These are phyloP conservation scores for Promerops cafer DNA, from an alignment of 2,113 vertebrate genomes.

Conservation along the genomic window DNA sequence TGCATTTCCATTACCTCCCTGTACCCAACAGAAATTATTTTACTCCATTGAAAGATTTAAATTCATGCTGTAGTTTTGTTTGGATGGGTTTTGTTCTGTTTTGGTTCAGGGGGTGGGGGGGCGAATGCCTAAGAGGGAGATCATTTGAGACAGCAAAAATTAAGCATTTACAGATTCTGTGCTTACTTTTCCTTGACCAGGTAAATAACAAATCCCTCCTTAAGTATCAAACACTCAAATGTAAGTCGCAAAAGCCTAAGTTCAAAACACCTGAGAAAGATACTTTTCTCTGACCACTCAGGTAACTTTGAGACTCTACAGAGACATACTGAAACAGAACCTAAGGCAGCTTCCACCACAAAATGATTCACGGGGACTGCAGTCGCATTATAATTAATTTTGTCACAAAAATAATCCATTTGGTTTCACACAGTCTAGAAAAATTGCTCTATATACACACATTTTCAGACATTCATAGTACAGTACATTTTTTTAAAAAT, in stretches of 20 bases:
- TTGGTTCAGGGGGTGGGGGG: fast-evolving
- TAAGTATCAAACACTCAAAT: background rate
- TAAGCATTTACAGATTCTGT: background rate
- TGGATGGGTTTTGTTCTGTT: background rate
- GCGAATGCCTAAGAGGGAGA: background rate
- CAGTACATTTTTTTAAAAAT: background rate
- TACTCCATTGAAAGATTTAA: background rate
- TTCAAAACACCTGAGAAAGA: background rate
- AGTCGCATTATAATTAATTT: background rate
- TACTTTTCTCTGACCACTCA: background rate
- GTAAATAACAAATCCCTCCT: background rate
- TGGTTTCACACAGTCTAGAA: background rate
- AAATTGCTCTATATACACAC: background rate
- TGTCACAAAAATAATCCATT: background rate
- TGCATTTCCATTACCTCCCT: background rate
- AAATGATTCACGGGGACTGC: background rate
- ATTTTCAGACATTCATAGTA: background rate
- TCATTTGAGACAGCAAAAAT: background rate
- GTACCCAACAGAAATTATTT: background rate
- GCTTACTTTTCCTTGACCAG: background rate
- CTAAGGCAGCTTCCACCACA: background rate
- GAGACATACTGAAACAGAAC: background rate
- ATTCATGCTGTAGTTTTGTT: background rate
- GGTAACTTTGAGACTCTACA: background rate
- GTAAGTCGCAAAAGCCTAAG: background rate